Conservation (phyloP, 1,140 invertebrate genomes). For the Orchestia grillus region DNA sequence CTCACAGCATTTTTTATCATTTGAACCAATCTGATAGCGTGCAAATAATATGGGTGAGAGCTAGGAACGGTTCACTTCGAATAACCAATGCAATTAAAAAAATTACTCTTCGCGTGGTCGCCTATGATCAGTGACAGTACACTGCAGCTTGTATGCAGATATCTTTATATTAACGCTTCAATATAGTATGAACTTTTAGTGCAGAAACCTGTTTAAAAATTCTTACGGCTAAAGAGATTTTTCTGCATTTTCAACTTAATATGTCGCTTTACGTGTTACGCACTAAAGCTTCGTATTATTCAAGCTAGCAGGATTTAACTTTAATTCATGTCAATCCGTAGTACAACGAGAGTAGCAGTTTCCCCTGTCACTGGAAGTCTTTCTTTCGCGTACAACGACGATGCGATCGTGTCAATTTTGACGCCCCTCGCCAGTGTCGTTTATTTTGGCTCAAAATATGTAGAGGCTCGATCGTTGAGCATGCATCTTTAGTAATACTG, state of each 20-base stretch:
- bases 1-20: not conserved
- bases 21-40: not conserved
- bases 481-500: too few relatives aligned
- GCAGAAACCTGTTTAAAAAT: not conserved
- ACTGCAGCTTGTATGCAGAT: too few relatives aligned
- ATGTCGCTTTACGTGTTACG: too few relatives aligned
- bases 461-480: too few relatives aligned
- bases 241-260: not conserved
- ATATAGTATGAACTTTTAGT: not conserved
- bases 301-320: not conserved
- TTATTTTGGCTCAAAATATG: too few relatives aligned
- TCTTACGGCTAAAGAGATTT: not conserved
- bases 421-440: not conserved
- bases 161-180: too few relatives aligned
- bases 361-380: not conserved
- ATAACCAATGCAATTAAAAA: not conserved
- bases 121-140: too few relatives aligned
- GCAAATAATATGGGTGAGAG: not conserved
- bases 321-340: not conserved
- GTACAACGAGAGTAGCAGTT: not conserved
- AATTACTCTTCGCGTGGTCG: too few relatives aligned
- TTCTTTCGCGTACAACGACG: not conserved
- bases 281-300: not conserved
- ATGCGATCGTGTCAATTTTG: not conserved
- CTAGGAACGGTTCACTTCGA: not conserved